These are phyloP conservation scores for Julus scanicus DNA, from an alignment of 2,888 invertebrate species.

Conservation along the genomic window DNA sequence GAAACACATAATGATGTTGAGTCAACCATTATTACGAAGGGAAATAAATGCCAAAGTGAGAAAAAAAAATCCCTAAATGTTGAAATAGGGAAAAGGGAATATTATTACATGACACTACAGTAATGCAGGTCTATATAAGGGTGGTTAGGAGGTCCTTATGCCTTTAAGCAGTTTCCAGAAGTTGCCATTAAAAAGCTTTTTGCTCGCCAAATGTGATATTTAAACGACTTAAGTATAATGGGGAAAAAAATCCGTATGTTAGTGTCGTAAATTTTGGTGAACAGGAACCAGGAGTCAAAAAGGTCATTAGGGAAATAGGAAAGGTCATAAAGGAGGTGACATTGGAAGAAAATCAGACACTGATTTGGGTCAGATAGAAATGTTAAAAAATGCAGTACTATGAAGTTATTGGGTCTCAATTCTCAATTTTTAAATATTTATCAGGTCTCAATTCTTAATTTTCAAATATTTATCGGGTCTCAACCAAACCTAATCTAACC, in stretches of 20 bases:
- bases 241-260: not conserved
- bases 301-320: not conserved
- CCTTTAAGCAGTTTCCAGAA: conserved; percentile 1
- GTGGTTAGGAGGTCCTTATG: not conserved
- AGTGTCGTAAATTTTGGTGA: not conserved
- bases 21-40: not conserved
- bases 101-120: too few relatives aligned
- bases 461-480: too few relatives aligned
- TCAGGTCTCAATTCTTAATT: too few relatives aligned
- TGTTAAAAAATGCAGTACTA: too few relatives aligned
- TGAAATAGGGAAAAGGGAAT: not conserved
- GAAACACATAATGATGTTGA: conserved; percentile 44
- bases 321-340: not conserved
- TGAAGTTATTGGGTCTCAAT: too few relatives aligned
- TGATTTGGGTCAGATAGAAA: too few relatives aligned
- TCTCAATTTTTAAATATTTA: too few relatives aligned
- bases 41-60: not conserved
- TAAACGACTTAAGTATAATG: not conserved
- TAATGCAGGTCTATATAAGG: not conserved
- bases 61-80: not conserved
- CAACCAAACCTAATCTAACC: too few relatives aligned
- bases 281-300: not conserved
- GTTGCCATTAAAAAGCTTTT: conserved; percentile 28
- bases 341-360: too few relatives aligned
- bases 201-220: not conserved